Evolutionary conservation across 2,113 vertebrate species (phyloP).

Genomic region (Balaeniceps rex): DNA sequence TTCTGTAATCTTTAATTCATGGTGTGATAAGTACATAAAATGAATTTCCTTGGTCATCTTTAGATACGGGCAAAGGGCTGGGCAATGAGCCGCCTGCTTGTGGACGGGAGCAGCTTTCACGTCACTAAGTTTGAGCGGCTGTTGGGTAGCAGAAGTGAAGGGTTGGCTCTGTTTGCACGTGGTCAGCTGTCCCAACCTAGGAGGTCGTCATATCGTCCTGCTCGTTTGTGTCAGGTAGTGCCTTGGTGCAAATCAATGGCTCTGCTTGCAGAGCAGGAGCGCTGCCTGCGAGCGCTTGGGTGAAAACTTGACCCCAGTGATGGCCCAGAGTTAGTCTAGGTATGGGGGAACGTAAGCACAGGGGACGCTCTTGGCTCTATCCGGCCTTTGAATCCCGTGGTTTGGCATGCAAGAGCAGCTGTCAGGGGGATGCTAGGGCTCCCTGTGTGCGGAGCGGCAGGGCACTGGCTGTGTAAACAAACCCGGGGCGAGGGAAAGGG

Average conservation of each 20-base stretch:
- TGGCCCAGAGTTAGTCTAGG: not conserved
- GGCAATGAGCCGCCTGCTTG: not conserved
- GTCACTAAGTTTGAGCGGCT: not conserved
- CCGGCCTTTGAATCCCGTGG: rapidly evolving
- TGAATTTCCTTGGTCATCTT: not conserved
- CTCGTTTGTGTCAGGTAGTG: not conserved
- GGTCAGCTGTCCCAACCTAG: not conserved
- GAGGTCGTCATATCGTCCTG: rapidly evolving
- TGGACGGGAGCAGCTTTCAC: not conserved
- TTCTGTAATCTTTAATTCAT: constrained; percentile 53
- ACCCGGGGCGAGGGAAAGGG: not conserved
- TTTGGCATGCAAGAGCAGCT: not conserved
- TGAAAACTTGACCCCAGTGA: not conserved
- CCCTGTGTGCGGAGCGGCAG: not conserved
- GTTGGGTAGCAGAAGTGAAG: not conserved
- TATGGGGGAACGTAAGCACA: not conserved
- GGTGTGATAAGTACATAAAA: constrained; percentile 22
- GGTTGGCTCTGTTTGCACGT: not conserved
- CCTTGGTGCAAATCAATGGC: too few species aligned
- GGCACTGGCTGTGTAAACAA: not conserved
- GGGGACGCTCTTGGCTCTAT: not conserved
- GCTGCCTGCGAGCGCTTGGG: not conserved
- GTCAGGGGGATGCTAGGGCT: not conserved
- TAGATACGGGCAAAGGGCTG: not conserved
- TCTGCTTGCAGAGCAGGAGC: not conserved